Evolutionary conservation across 2,888 invertebrate genomes (phyloP), one percentile per base, ranked within the genome.

Genomic region (Oxytorus armatus): DNA sequence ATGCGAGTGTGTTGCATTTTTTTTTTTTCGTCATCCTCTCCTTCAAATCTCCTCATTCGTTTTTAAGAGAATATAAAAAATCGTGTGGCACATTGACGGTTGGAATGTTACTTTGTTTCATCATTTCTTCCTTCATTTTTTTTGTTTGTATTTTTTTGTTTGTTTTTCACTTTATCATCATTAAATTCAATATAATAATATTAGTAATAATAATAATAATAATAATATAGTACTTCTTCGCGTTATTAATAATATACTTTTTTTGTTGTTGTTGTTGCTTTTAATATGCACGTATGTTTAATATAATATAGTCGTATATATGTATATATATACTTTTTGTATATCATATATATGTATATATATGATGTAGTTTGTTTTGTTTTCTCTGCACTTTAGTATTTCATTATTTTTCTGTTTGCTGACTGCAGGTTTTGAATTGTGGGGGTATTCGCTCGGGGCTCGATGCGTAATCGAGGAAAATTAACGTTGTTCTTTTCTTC

Each of bases 1-100:
- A 59, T 73, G 53, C 57, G 33, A 65, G 68, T 68, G 77, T 69
- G 59, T 42, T 78, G 63, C 59, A 73, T 66, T 55, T 79, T 82
- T 63, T 51, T 25, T 76, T 53, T 76, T 72, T 69, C 53, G 29
- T 66, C 33, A 44, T 63, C 59, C 70, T 59, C 70, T 42, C 33
- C 73, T 76, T 82, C 78, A 61, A 68, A 76, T 80, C 69, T 82
- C 79, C 63, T 68, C 21, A 76, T 81, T 81, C 70, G 59, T 82
- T 81, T 79, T 82, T 86, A 86, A 87, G 87, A 87, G 87, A 88
- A 87, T 89, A 89, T 89, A 89, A 93, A 93, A 94, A 93, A 93
- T 93, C 91, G 90, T 93, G 94, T 94, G 94, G 94, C 94, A 94
- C 94, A 93, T 94, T 93, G 92, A 93, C 93, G 93, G 93, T 94